Evolutionary conservation across 2,113 vertebrate species (phyloP), one percentile per base, ranked within the genome.

Genomic region (Oreochromis tanganicae): DNA sequence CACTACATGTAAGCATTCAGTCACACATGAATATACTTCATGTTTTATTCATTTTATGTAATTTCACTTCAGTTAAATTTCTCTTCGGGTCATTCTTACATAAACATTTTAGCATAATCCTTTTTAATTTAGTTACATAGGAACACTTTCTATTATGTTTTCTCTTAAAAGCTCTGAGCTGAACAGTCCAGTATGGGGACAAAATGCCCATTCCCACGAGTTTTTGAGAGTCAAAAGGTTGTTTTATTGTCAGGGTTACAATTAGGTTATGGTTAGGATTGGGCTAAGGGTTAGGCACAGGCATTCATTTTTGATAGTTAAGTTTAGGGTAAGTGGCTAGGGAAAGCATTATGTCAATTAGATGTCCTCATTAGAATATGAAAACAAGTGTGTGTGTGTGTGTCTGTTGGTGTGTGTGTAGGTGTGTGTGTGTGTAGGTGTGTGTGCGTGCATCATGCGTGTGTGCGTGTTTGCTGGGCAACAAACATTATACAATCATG

Each of bases 361-460:
- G 24, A 57, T 57, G 24, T 57, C 24, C 55, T 14, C 55, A 56
- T 7, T 29, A 57, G 6, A 24, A 8, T 29, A 29, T 29, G 4
- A 57, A 29, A 57, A 57, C 12, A 19, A 8, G 16, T 34, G 34
- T 34, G 34, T 34, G 34, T 34, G 29, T 29, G 29, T 32, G 19
- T 0, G 19, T 54, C n/a, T 0, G 19, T 2, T 21, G 21, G 11
- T 27, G 1, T 24, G 4, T 57, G 13, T 59, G 13, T 27, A 0
- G 0, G 12, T 46, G 14, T 48, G 46, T 48, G 14, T 16, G 4
- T 29, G n/a, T 21, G n/a, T 54, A 2, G 2, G 46, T 16, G 46
- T 14, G 5, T 6, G 5, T 52, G 50, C 9, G 9, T 55, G 54
- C 52, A 55, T 55, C 24, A 29, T 59, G 56, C 2, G 4, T 59